Evolutionary conservation across 2,888 invertebrate species (phyloP), one percentile per base, ranked within the genome.

Genomic region (Lepidonotus clava): DNA sequence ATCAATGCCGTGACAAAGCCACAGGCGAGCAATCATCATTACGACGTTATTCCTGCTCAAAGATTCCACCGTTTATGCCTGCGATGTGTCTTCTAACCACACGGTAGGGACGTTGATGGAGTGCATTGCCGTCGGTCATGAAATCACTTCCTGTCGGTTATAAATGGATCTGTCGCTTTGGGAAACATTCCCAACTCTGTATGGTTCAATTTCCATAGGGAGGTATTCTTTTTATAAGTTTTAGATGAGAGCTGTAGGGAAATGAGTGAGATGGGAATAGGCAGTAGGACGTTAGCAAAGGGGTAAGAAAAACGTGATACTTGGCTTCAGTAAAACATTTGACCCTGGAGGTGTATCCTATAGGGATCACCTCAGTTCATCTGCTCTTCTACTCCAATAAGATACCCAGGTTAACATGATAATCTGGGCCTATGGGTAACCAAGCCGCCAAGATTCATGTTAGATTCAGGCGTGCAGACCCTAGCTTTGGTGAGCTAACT

Each of bases 351-450:
- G 21, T 38, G 36, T 34, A 76, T 28, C 76, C 76, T 34, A 34
- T 34, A 40, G 2, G n/a, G 40, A 14, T 76, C 8, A 40, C 34
- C 38, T 21, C 28, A 76, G 21, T 38, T 36, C 34, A 76, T 21
- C 76, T 36, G 40, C 76, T 76, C 14, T n/a, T 76, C 76, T 76
- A 34, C 36, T 36, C 76, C 76, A 76, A 76, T 76, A 28, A 76
- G 24, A 1, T 8, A 14, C 6, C 38, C 76, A n/a, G 40, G 76
- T n/a, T 76, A 76, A 76, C 40, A 40, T 40, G 76, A 28, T 38
- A 76, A 76, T 34, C 24, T 38, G 11, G 36, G 21, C 38, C 76
- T 38, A 28, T 76, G 76, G 76, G 36, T 24, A 76, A 38, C 76
- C 76, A 34, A 76, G 34, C 76, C 76, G 18, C 38, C 36, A 36